A percentile compares a stretch with the other conserved stretches of the same genome.
Evolutionary conservation across 2,888 invertebrate species (phyloP).

Genomic region (Euzophera pinguis): DNA sequence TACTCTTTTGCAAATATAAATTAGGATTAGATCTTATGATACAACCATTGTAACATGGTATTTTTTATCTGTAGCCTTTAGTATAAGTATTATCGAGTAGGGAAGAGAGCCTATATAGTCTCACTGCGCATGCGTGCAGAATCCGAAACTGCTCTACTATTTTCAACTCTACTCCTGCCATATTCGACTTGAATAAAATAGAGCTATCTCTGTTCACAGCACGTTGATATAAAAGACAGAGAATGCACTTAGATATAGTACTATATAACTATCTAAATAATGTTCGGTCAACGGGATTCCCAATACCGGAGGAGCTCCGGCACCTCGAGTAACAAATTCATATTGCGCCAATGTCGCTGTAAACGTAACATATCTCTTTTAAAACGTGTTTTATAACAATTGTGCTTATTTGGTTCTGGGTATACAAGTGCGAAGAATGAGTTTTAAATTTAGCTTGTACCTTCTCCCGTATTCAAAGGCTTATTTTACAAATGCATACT

Average conservation of each 20-base stretch:
- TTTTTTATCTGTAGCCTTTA: neutral
- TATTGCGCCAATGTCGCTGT: neutral
- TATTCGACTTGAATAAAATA: neutral
- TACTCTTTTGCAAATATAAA: too few species aligned
- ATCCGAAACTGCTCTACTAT: slow-evolving; percentile 36
- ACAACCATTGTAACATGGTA: neutral
- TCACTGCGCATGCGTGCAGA: slow-evolving; percentile 58
- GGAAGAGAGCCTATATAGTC: slow-evolving; percentile 11
- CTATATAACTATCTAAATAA: neutral
- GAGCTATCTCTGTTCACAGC: slow-evolving; percentile 6
- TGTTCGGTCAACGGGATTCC: neutral
- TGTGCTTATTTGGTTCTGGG: neutral
- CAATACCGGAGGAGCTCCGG: neutral
- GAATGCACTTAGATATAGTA: neutral
- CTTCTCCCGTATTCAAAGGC: slow-evolving; percentile 8
- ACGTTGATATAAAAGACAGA: neutral
- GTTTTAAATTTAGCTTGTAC: neutral
- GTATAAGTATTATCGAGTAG: neutral
- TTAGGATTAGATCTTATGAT: too few species aligned
- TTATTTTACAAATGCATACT: slow-evolving; percentile 5
- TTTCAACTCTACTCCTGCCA: slow-evolving; percentile 1
- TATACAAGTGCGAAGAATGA: slow-evolving; percentile 8
- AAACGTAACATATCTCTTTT: neutral
- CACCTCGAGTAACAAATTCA: neutral
- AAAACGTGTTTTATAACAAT: slow-evolving; percentile 1